Percentiles rank a stretch among this genome's conserved stretches.
phyloP scores from a whole-genome alignment of 1,140 invertebrate genomes.

The Campoletis sonorensis region DNA sequence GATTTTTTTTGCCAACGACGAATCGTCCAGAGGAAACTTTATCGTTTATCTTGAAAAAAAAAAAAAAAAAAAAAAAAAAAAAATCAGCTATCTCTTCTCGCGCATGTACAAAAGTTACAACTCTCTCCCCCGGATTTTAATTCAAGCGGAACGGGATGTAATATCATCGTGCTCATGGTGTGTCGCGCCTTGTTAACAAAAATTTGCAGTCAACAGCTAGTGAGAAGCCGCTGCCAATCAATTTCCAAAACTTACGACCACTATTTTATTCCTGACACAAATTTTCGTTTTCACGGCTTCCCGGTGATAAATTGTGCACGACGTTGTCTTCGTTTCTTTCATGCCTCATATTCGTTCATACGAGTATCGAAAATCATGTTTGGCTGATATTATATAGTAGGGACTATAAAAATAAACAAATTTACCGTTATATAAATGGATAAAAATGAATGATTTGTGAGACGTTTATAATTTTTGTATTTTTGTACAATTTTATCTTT shows the following conservation, averaged over 20 bases:
- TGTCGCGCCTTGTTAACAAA: constrained; percentile 66
- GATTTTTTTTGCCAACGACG: not conserved
- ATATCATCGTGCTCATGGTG: constrained; percentile 57
- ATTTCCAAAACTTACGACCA: constrained; percentile 35
- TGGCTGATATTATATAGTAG: too few species aligned
- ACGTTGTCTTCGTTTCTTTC: not conserved
- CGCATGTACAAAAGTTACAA: not conserved
- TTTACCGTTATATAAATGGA: too few species aligned
- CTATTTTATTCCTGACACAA: constrained; percentile 21
- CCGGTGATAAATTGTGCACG: not conserved
- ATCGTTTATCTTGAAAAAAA: not conserved
- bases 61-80: not conserved
- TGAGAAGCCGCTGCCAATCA: not conserved
- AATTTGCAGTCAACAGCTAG: constrained; percentile 36
- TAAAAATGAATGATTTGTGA: too few species aligned
- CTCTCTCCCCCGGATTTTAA: not conserved
- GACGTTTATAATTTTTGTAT: too few species aligned
- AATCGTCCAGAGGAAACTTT: not conserved
- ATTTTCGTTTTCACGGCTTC: not conserved
- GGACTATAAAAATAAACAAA: too few species aligned
- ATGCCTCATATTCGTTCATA: not conserved
- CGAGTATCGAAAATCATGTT: too few species aligned
- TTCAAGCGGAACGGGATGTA: not conserved
- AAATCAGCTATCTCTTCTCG: not conserved
- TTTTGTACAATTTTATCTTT: too few species aligned